Percentiles rank a stretch among this genome's conserved stretches.
Conservation (phyloP, 2,797 vertebrate species). For the Pteropus rufus region DNA sequence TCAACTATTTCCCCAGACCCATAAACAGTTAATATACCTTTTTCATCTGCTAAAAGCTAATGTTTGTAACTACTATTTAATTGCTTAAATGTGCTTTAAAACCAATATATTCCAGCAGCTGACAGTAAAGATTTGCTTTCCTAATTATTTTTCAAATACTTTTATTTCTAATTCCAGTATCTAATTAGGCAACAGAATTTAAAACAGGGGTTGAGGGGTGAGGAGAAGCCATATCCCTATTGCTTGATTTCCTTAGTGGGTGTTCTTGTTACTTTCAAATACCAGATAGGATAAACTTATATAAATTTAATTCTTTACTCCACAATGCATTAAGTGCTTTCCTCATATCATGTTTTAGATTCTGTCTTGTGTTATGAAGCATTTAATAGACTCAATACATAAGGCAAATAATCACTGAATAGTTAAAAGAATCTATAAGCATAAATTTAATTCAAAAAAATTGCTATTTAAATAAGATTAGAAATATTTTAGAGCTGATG, state of each 20-base stretch:
- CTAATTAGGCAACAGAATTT: neutral
- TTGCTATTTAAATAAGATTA: neutral
- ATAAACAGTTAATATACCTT: neutral
- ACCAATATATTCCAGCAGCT: neutral
- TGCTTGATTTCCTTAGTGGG: neutral
- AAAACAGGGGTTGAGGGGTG: accelerated
- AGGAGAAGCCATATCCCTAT: neutral
- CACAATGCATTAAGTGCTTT: neutral
- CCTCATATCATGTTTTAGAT: neutral
- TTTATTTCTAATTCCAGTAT: neutral
- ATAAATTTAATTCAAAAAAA: neutral
- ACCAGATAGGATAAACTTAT: neutral
- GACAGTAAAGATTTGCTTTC: neutral
- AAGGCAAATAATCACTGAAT: neutral
- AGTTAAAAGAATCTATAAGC: neutral
- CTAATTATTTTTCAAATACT: neutral
- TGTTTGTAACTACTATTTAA: neutral
- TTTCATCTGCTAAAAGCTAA: neutral
- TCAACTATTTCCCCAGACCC: neutral
- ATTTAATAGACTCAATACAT: neutral
- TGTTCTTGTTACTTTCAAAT: neutral
- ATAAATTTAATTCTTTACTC: neutral
- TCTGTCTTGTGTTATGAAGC: neutral
- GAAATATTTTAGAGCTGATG: neutral
- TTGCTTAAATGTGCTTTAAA: constrained; percentile 18